A percentile compares a stretch with the other conserved stretches of the same genome.
Conservation (phyloP, 2,888 invertebrate species). For the Temnothorax rugatulus region DNA sequence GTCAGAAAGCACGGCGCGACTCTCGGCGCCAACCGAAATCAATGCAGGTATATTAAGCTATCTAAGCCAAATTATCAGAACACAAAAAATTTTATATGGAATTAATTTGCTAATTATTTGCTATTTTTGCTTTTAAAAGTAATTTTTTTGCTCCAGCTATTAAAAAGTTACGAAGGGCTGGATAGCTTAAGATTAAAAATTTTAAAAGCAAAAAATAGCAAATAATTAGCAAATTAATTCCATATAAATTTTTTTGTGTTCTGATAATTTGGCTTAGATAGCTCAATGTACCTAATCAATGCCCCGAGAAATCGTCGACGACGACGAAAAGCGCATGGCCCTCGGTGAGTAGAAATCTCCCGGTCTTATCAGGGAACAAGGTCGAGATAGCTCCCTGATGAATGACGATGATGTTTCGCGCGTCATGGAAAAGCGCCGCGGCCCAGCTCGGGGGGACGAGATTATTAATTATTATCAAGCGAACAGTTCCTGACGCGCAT, state of each 20-base stretch:
- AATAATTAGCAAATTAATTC: no score
- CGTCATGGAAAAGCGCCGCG: slow-evolving; percentile 20
- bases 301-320: slow-evolving; percentile 22
- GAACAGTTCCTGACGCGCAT: slow-evolving; percentile 61
- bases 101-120: no score
- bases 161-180: no score
- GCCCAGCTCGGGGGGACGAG: slow-evolving; percentile 20
- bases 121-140: no score
- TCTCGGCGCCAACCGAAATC: slow-evolving; percentile 44
- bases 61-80: no score
- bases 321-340: slow-evolving; percentile 48
- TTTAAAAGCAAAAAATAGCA: no score
- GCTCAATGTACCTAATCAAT: slow-evolving; percentile 25
- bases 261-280: no score
- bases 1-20: slow-evolving; percentile 27
- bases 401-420: slow-evolving; percentile 57
- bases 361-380: slow-evolving; percentile 30
- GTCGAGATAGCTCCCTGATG: slow-evolving; percentile 47
- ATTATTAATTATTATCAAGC: slow-evolving; percentile 72
- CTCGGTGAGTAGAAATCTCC: slow-evolving; percentile 27
- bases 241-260: no score
- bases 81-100: no score
- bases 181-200: no score
- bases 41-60: slow-evolving; percentile 16
- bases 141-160: no score